These are phyloP conservation scores for Conops quadrifasciatus DNA, from an alignment of 2,888 invertebrate species.

Conservation along the genomic window DNA sequence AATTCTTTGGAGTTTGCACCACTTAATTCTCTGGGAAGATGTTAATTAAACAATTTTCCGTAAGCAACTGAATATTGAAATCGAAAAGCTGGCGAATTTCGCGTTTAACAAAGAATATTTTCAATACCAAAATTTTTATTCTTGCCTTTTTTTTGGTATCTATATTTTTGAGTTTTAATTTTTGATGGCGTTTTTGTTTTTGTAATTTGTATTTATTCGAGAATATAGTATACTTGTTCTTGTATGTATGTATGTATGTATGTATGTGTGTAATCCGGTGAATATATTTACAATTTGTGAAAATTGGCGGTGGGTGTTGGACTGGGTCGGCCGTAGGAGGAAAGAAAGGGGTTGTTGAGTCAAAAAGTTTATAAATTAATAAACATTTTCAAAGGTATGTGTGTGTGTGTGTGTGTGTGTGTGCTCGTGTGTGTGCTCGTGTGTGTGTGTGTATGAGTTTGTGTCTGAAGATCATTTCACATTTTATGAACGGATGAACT, in stretches of 20 bases:
- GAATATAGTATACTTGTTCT: too few species aligned
- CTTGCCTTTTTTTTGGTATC: conserved; percentile 19
- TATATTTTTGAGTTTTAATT: conserved; percentile 25
- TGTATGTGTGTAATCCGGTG: neutral
- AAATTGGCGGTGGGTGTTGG: neutral
- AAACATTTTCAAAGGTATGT: too few species aligned
- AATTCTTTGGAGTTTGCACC: conserved; percentile 46
- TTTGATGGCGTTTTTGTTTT: conserved; percentile 7
- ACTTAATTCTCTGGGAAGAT: conserved; percentile 54
- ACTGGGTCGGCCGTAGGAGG: neutral
- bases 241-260: neutral
- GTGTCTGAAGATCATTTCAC: conserved; percentile 1
- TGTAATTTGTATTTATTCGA: conserved; percentile 15
- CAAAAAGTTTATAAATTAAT: conserved; percentile 12
- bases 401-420: conserved; percentile 18
- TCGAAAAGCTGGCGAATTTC: conserved; percentile 59
- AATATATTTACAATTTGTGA: neutral
- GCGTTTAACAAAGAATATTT: conserved; percentile 37
- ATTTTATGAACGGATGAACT: conserved; percentile 26
- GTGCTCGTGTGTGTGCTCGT: neutral
- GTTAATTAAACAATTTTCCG: conserved; percentile 66
- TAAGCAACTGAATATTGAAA: conserved; percentile 65
- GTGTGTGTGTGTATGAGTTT: conserved; percentile 19
- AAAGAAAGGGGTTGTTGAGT: neutral
- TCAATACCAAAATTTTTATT: conserved; percentile 32